Base-by-base conservation (phyloP, 2,113 vertebrate species). In the Conger conger region DNA sequence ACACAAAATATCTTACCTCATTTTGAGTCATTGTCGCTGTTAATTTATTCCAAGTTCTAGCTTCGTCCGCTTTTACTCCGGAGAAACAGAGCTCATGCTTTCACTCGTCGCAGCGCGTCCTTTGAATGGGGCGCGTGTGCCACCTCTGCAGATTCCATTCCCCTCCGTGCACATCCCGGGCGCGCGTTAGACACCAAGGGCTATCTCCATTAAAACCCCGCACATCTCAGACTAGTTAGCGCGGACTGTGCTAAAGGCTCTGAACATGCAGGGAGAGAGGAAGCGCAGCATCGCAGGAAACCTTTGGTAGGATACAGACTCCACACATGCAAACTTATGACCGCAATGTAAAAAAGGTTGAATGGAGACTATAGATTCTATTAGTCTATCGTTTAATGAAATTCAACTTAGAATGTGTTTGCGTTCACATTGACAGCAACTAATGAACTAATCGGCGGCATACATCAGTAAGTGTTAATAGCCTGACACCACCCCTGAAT, bases 11-110 rank as follows among this genome's bases (percentile, higher is more conserved):
- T 53, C 79, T 53, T 81, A 81, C 79, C 79, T 81, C 79, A 53
- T 50, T 33, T 42, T 81, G 79, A 81, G 9, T 81, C 79, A 81
- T 81, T 50, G 38, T 33, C 79, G 27, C 42, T 30, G 42, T 27
- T 30, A 20, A 81, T 81, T 80, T 53, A 81, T 53, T 20, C 1
- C 38, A 18, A 3, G 68, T 30, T 30, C n/a, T 73, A 4, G n/a
- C 8, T 27, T 73, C 68, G n/a, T 30, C 3, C 5, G 27, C 9
- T 73, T 33, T 73, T n/a, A 13, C 27, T 4, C 13, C 33, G 4
- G 60, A n/a, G 60, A n/a, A 73, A 33, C 11, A 13, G n/a, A 73
- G n/a, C 68, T 8, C n/a, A 13, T 73, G 30, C 68, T 73, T 33
- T 73, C n/a, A 30, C n/a, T 73, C 20, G 57, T 73, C n/a, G 68